Evolutionary conservation across 2,113 vertebrate species (phyloP).

Genomic region (Herpailurus yagouaroundi): DNA sequence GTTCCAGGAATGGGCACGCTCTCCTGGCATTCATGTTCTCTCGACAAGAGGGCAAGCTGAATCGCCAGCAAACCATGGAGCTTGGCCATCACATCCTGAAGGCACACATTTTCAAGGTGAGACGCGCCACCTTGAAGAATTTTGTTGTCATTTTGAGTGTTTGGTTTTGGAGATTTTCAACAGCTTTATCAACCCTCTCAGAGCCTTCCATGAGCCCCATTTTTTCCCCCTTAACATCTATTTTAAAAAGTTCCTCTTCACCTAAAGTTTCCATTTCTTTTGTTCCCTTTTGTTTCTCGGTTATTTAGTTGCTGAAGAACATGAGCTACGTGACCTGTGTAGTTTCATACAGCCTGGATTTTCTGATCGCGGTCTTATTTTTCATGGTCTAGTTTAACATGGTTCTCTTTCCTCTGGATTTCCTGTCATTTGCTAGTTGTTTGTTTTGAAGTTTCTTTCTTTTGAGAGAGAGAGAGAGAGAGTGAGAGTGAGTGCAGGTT

Average conservation of each 20-base stretch:
- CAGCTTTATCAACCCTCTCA: neutral
- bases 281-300: neutral
- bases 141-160: neutral
- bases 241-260: neutral
- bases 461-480: too few relatives aligned
- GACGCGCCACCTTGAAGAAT: neutral
- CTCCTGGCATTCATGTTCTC: conserved; percentile 99
- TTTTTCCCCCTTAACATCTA: neutral
- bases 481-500: too few relatives aligned
- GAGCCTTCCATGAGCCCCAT: neutral
- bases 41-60: conserved; percentile 96
- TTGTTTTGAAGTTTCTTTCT: too few relatives aligned
- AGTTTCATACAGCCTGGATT: neutral
- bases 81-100: conserved; percentile 99
- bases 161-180: neutral
- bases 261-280: neutral
- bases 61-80: conserved; percentile 98
- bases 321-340: neutral
- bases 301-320: neutral
- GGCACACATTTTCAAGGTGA: conserved; percentile 99
- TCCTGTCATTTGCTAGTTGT: neutral
- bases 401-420: neutral
- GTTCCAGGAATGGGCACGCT: conserved; percentile 93
- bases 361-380: neutral
- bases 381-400: neutral